A percentile compares a stretch with the other conserved stretches of the same genome.
phyloP scores from a whole-genome alignment of 2,888 invertebrate genomes.

The Prosapia bicincta region DNA sequence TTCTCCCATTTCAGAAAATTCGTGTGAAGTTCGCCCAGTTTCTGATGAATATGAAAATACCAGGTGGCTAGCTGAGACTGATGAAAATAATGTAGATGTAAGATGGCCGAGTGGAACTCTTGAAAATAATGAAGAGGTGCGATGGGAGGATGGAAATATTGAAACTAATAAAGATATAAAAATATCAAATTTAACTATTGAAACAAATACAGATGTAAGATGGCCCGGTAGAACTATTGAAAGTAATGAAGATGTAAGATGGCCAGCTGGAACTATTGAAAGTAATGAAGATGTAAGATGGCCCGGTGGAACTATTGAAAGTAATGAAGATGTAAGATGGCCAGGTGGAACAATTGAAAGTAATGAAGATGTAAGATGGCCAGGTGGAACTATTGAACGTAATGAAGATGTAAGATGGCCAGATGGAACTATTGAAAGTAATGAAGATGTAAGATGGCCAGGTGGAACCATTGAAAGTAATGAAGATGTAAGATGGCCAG shows the following conservation, averaged over 20 bases:
- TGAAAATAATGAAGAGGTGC: neutral
- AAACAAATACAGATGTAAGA: neutral
- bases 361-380: neutral
- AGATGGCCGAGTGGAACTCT: too few relatives aligned
- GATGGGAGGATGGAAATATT: neutral
- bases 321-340: neutral
- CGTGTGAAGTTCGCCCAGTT: neutral
- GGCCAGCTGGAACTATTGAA: neutral
- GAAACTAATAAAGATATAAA: neutral
- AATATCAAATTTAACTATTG: neutral
- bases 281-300: neutral
- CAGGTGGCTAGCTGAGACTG: neutral
- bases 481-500: neutral
- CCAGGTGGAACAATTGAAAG: neutral
- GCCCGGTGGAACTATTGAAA: neutral
- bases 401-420: conserved; percentile 6
- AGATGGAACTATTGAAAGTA: neutral
- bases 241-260: neutral
- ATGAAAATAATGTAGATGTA: neutral
- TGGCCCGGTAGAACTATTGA: neutral
- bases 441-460: conserved; percentile 6
- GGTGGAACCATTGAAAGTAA: neutral
- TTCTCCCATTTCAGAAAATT: neutral
- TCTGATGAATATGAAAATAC: neutral
- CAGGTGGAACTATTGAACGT: neutral